Conservation (phyloP, 2,797 vertebrate genomes). For the Macrochelys suwanniensis region DNA sequence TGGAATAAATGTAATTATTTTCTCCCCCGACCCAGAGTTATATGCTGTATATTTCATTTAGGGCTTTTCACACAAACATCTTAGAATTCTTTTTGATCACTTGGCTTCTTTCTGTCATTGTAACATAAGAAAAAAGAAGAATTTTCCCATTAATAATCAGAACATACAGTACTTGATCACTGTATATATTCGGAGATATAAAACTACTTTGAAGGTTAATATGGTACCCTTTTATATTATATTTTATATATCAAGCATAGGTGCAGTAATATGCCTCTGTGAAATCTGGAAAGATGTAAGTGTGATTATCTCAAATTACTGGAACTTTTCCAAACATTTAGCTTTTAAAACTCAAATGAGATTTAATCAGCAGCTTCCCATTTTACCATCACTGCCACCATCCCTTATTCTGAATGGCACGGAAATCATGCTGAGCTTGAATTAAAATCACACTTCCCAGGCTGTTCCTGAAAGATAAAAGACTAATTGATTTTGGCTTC, state of each 20-base stretch:
- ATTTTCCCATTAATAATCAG: neutral
- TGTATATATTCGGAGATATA: neutral
- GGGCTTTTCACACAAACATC: neutral
- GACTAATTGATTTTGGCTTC: conserved; percentile 49
- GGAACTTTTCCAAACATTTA: conserved; percentile 21
- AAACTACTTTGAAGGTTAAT: neutral
- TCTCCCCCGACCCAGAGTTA: neutral
- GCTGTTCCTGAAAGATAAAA: conserved; percentile 45
- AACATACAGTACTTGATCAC: neutral
- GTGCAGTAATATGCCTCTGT: neutral
- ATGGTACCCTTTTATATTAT: neutral
- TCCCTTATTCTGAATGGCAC: neutral
- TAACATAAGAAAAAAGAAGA: neutral
- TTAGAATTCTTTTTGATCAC: neutral
- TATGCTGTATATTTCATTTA: neutral
- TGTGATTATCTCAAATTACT: neutral
- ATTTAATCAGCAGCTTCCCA: conserved; percentile 30
- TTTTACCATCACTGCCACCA: neutral
- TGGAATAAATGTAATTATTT: neutral
- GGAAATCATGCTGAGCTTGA: conserved; percentile 43
- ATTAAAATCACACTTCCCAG: conserved; percentile 52
- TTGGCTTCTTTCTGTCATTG: neutral
- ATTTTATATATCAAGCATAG: neutral
- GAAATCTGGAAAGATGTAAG: conserved; percentile 30
- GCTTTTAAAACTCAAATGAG: conserved; percentile 47